Base-by-base conservation (phyloP, 2,113 vertebrate genomes). In the Cephalopterus ornatus region DNA sequence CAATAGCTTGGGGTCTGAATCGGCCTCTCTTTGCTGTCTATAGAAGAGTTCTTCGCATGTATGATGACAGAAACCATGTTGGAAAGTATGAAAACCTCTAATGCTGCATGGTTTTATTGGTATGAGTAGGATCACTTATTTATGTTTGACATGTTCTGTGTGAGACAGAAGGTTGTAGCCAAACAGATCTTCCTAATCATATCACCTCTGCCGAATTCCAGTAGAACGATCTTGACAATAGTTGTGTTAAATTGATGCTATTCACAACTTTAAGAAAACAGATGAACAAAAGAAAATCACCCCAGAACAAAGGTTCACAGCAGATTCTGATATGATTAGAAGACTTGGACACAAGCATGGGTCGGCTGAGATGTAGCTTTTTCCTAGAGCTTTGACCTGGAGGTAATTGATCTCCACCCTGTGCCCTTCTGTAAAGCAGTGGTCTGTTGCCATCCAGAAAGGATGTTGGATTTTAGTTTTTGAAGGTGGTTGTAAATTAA, bases 31-130 rank as follows among this genome's bases (percentile, higher is more conserved):
- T 99, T 88, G 99, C 99, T 70, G 99, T 99, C 86, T 99, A 99
- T 97, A 98, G 99, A 96, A 98, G 99, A 82, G 99, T 99, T 59
- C 98, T 99, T 49, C 98, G 99, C 91, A 99, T 99, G 99, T 99
- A 99, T 93, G 99, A 99, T 98, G 99, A 99, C 98, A 98, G 99
- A 87, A 99, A 99, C 98, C 99, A 99, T 82, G 99, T 99, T 93
- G 99, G 99, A 96, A 99, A 99, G 99, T 99, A 98, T 98, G 99
- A 98, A 96, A 96, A 94, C 61, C 81, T 97, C 86, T 97, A 96
- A 96, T 98, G 84, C 95, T 97, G 91, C 94, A 93, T 98, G 96
- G 92, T 95, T 96, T 91, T 85, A 83, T 93, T 84, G 85, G 73
- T 95, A 92, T 96, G 67, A 78, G 68, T 90, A 94, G 89, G 87